Percentiles rank a stretch among this genome's conserved stretches.
Conservation (phyloP, 2,113 vertebrate genomes). For the Pristiophorus japonicus region DNA sequence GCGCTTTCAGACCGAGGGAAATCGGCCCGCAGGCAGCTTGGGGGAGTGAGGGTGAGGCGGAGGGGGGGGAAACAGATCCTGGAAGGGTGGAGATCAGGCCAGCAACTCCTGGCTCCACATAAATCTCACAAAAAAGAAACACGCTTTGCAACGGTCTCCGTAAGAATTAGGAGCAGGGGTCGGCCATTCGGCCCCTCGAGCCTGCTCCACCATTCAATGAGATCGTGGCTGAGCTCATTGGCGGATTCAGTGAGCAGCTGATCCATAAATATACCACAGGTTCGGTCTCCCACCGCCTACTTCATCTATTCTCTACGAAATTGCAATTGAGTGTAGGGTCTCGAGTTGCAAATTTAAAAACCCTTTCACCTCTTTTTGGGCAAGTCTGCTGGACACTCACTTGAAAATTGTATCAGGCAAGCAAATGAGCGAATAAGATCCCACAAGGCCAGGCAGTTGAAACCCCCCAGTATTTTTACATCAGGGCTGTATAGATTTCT, state of each 20-base stretch:
- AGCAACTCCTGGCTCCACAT: neutral
- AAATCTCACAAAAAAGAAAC: neutral
- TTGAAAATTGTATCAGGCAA: neutral
- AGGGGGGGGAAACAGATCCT: neutral
- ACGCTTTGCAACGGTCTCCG: neutral
- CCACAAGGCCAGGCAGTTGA: neutral
- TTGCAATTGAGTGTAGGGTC: neutral
- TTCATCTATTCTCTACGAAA: neutral
- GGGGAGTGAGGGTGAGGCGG: too few relatives aligned
- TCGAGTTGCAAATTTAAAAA: neutral
- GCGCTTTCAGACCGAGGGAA: neutral
- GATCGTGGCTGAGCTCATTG: too few relatives aligned
- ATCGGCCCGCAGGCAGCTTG: too few relatives aligned
- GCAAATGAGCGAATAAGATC: neutral
- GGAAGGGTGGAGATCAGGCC: neutral
- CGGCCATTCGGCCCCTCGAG: too few relatives aligned
- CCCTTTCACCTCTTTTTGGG: neutral
- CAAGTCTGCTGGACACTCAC: neutral
- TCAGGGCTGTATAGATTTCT: neutral
- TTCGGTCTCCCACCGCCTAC: neutral
- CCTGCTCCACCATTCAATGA: too few relatives aligned
- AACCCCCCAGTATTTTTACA: neutral
- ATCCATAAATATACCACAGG: neutral
- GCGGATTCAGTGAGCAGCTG: too few relatives aligned
- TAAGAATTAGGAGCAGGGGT: too few relatives aligned